Conservation (phyloP, 1,140 invertebrate genomes). For the Aphaenogaster rudis region DNA sequence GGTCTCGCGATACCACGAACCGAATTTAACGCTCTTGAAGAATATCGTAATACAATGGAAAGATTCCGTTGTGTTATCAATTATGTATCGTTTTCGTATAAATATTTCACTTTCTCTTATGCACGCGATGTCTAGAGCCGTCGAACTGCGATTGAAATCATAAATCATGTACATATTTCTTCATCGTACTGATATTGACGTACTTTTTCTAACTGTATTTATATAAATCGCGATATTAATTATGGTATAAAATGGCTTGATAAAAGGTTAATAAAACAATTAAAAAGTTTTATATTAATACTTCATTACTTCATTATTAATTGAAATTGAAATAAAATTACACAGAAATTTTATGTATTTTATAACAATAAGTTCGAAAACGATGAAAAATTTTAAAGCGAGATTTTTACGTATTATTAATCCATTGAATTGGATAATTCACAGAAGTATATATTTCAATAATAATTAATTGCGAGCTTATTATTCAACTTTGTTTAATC, state of each 20-base stretch:
- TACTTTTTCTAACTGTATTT: neutral
- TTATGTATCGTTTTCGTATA: slow-evolving; percentile 6
- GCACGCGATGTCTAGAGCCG: neutral
- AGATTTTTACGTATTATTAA: neutral
- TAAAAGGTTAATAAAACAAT: neutral
- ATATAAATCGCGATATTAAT: neutral
- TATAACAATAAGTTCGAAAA: neutral
- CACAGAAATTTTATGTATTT: neutral
- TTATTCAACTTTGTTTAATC: neutral
- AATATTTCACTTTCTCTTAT: slow-evolving; percentile 3
- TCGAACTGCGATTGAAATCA: neutral
- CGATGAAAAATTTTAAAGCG: neutral
- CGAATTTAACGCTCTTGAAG: slow-evolving; percentile 5
- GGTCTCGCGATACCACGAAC: slow-evolving; percentile 12
- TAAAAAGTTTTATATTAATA: neutral
- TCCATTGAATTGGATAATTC: neutral
- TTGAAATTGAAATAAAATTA: slow-evolving; percentile 21
- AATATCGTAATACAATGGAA: slow-evolving; percentile 33
- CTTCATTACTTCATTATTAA: neutral
- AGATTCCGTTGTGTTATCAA: slow-evolving; percentile 16
- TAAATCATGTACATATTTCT: neutral
- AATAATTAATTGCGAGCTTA: slow-evolving; percentile 1
- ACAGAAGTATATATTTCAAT: neutral
- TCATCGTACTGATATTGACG: neutral
- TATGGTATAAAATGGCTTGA: neutral